Base-by-base conservation (phyloP, 2,113 vertebrate species). In the Cephalopterus ornatus region DNA sequence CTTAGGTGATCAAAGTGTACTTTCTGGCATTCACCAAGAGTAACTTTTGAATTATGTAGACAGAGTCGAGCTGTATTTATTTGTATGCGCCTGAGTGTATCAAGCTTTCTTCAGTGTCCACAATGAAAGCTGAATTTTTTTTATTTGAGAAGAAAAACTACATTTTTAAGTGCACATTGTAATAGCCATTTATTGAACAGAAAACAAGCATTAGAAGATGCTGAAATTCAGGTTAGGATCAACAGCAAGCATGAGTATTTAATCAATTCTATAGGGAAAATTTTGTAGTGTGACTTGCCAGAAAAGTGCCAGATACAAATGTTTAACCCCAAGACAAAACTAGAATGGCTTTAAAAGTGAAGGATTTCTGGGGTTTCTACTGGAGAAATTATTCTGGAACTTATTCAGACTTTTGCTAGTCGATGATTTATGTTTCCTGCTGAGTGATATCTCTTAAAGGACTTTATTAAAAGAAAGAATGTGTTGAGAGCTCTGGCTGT, bases 271-370 rank as follows among this genome's bases (percentile, higher is more conserved):
- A 32, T 52, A 63, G 19, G 55, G 47, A 80, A 85, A 74, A 55
- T 5, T 46, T 77, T 82, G 28, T 37, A 47, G 11, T 77, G 84
- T 85, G 55, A 1, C 42, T 67, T 85, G 79, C 72, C 77, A 91
- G 70, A 47, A 56, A 96, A 92, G 14, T 92, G 56, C 61, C 83
- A 92, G 56, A 72, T 85, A 41, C 71, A 88, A 95, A 87, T 81
- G 70, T 41, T 79, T 86, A 88, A 81, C 33, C 27, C 95, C 87
- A 85, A 73, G 30, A 77, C 85, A 94, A 95, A 96, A 92, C 89
- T 86, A 79, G 88, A 83, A 63, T 4, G 7, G 16, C 59, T 93
- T 91, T 75, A 91, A 89, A 75, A 92, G 68, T 65, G 49, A 87
- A 62, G 41, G 14, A 23, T 91, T 78, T 92, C 86, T 95, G 65